These are phyloP conservation scores for Gisinianus flammeolus DNA, from an alignment of 2,888 invertebrate genomes.

Conservation along the genomic window DNA sequence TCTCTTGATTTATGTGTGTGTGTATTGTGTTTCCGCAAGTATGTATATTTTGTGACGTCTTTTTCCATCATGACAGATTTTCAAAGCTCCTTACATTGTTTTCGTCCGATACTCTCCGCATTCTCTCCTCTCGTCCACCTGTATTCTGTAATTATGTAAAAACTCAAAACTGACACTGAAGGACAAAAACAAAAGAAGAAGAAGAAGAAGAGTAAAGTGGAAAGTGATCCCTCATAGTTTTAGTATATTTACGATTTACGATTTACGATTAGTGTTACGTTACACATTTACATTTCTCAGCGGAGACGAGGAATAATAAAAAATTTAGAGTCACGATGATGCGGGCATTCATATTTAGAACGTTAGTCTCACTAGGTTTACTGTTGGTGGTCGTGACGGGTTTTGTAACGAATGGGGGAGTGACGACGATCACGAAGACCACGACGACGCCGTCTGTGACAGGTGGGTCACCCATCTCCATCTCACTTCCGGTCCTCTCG, in stretches of 20 bases:
- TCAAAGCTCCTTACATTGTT: too few relatives aligned
- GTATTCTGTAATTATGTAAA: not conserved
- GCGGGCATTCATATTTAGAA: conserved; percentile 16
- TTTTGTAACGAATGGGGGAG: conserved; percentile 1
- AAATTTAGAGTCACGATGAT: not conserved
- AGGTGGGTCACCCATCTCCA: not conserved
- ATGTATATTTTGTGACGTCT: not conserved
- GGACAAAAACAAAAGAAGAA: not conserved
- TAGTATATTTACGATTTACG: too few relatives aligned
- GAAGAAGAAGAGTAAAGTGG: not conserved
- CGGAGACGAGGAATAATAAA: too few relatives aligned
- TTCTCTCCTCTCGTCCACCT: too few relatives aligned
- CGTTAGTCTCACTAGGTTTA: conserved; percentile 9
- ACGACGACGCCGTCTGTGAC: too few relatives aligned
- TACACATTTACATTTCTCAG: too few relatives aligned
- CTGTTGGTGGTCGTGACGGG: not conserved
- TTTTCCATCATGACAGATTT: not conserved
- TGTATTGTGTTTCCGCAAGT: not conserved
- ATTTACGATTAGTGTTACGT: too few relatives aligned
- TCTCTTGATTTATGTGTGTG: not conserved
- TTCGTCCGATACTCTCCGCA: not conserved
- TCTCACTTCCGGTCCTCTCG: not conserved
- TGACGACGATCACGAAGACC: not conserved
- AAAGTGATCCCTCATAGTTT: too few relatives aligned
- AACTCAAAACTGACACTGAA: not conserved